A percentile compares a stretch with the other conserved stretches of the same genome.
These are phyloP conservation scores for Ictalurus furcatus DNA, from an alignment of 2,113 vertebrate genomes.

Conservation along the genomic window DNA sequence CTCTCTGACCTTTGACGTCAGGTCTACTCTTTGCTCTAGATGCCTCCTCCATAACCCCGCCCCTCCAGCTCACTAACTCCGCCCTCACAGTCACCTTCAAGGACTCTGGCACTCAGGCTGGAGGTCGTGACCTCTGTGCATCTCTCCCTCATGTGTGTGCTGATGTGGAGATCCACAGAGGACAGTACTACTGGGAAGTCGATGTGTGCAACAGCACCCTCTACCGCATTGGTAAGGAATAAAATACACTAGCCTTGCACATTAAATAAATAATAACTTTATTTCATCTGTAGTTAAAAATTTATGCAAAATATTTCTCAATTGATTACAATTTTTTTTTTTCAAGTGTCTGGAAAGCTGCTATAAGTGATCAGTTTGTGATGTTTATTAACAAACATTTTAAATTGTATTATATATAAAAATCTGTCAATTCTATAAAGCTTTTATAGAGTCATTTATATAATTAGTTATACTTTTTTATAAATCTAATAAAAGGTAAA, in stretches of 20 bases:
- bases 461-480: not conserved
- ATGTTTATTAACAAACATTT: not conserved
- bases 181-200: slow-evolving; percentile 75
- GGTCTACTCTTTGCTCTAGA: slow-evolving; percentile 68
- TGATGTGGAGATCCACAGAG: slow-evolving; percentile 58
- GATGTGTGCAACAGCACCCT: slow-evolving; percentile 73
- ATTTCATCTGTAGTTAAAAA: not conserved
- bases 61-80: slow-evolving; percentile 63
- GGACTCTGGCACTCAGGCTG: not conserved
- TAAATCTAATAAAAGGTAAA: not conserved
- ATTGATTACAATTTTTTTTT: not conserved
- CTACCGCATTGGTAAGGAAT: slow-evolving; percentile 68
- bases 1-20: slow-evolving; percentile 13
- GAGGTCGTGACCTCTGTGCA: slow-evolving; percentile 7
- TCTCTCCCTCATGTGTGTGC: slow-evolving; percentile 54
- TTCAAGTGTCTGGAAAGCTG: not conserved
- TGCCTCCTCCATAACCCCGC: slow-evolving; percentile 48
- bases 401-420: not conserved
- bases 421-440: not conserved
- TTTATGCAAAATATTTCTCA: not conserved
- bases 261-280: no score
- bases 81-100: slow-evolving; percentile 58
- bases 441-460: not conserved
- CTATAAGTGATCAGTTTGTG: not conserved
- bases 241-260: not conserved